These are phyloP conservation scores for Ferdinandea cuprea DNA, from an alignment of 2,888 invertebrate genomes.

Conservation along the genomic window DNA sequence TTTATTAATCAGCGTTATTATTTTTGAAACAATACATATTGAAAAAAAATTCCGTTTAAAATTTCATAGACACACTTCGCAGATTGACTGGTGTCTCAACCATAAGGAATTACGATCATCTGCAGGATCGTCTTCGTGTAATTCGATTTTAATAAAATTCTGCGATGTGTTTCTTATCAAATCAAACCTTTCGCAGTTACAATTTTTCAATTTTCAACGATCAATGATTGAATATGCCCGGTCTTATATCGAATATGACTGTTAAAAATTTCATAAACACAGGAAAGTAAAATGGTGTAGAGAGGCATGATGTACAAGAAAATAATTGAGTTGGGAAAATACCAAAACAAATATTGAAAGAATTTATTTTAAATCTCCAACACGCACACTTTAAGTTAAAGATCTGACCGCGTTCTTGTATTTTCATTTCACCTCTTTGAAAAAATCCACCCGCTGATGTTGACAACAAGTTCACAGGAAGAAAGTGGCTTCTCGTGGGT, in stretches of 20 bases:
- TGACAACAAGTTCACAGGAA: constrained; percentile 45
- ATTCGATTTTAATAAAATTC: too few species aligned
- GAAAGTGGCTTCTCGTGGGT: constrained; percentile 37
- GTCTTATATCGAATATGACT: neutral
- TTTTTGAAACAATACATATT: too few species aligned
- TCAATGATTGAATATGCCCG: neutral
- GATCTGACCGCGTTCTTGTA: constrained; percentile 35
- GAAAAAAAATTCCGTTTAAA: too few species aligned
- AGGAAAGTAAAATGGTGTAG: neutral
- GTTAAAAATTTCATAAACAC: neutral
- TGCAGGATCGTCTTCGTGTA: too few species aligned
- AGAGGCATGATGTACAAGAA: neutral
- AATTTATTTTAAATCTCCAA: too few species aligned
- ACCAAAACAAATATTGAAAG: constrained; percentile 6
- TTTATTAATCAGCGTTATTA: too few species aligned
- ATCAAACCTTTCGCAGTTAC: too few species aligned
- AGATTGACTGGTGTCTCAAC: too few species aligned
- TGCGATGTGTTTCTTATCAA: too few species aligned
- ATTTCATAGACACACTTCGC: too few species aligned
- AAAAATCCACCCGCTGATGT: constrained; percentile 31
- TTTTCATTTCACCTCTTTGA: constrained; percentile 15
- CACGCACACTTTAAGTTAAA: constrained; percentile 15
- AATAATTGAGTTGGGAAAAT: neutral
- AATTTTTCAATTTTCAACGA: too few species aligned
- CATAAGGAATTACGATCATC: too few species aligned